Evolutionary conservation across 2,888 invertebrate genomes (phyloP).

Genomic region (Acrocyrtus sp.): DNA sequence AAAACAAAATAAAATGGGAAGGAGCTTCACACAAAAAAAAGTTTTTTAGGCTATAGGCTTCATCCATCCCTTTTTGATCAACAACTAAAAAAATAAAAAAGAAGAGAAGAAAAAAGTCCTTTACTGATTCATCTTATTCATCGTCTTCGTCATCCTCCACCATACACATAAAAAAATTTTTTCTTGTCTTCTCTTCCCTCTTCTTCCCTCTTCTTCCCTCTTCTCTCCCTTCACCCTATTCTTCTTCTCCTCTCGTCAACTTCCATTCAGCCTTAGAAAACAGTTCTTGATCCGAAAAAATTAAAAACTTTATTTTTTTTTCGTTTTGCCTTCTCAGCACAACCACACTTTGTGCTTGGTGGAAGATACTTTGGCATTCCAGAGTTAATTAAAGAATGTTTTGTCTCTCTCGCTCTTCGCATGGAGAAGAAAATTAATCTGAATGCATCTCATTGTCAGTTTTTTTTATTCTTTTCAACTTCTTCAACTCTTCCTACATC

Average conservation of each 20-base stretch:
- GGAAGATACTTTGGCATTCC: conserved; percentile 58
- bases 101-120: conserved; percentile 1
- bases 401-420: conserved; percentile 58
- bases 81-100: not conserved
- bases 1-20: not conserved
- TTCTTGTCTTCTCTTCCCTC: conserved; percentile 3
- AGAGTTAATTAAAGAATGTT: conserved; percentile 63
- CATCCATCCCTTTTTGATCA: no score
- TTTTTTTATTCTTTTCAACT: no score
- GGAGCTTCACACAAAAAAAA: no score
- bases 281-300: no score
- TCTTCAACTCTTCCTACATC: no score
- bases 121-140: conserved; percentile 3
- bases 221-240: conserved; percentile 9
- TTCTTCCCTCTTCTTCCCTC: conserved; percentile 5
- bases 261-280: no score
- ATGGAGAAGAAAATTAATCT: conserved; percentile 63
- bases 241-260: conserved; percentile 21
- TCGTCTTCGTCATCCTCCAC: conserved; percentile 10
- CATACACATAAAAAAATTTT: no score
- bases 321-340: no score
- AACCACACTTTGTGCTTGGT: conserved; percentile 28
- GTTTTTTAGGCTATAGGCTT: no score
- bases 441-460: conserved; percentile 60
- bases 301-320: no score